Percentiles rank a stretch among this genome's conserved stretches.
These are phyloP conservation scores for Suillia variegata DNA, from an alignment of 2,888 invertebrate genomes.

Conservation along the genomic window DNA sequence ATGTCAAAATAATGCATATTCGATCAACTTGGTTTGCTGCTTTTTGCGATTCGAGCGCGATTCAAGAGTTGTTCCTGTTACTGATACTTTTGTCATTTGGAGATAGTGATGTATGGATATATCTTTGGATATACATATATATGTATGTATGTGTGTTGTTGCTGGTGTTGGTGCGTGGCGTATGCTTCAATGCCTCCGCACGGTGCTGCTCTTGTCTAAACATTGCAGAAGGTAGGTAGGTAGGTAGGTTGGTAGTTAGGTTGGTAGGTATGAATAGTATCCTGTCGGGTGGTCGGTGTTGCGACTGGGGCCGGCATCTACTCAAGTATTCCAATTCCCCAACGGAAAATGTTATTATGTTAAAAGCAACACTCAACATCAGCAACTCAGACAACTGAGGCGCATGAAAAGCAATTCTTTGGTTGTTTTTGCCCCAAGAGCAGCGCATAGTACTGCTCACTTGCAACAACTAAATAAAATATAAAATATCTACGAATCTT, in stretches of 20 bases:
- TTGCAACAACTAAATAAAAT: too few species aligned
- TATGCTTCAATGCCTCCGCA: conserved; percentile 19
- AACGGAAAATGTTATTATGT: conserved; percentile 30
- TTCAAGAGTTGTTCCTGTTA: conserved; percentile 26
- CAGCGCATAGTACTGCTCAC: too few species aligned
- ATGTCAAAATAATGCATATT: conserved; percentile 57
- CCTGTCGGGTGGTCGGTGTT: conserved; percentile 9
- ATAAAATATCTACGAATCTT: too few species aligned
- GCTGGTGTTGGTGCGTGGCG: too few species aligned
- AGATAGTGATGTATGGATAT: neutral
- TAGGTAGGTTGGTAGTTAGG: too few species aligned
- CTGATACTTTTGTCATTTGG: conserved; percentile 28
- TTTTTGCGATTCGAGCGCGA: conserved; percentile 15
- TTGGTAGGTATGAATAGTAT: too few species aligned
- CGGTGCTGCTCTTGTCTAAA: conserved; percentile 13
- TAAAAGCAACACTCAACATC: conserved; percentile 31
- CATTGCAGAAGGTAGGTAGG: too few species aligned
- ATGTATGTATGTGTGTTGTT: too few species aligned
- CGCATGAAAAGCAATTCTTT: conserved; percentile 21
- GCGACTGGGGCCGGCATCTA: conserved; percentile 1
- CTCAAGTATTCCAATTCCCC: conserved; percentile 25
- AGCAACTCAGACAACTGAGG: too few species aligned
- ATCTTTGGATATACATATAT: neutral
- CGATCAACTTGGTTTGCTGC: conserved; percentile 34
- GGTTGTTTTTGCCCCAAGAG: too few species aligned